Evolutionary conservation across 2,113 vertebrate species (phyloP).

Genomic region (Lamprotornis superbus): DNA sequence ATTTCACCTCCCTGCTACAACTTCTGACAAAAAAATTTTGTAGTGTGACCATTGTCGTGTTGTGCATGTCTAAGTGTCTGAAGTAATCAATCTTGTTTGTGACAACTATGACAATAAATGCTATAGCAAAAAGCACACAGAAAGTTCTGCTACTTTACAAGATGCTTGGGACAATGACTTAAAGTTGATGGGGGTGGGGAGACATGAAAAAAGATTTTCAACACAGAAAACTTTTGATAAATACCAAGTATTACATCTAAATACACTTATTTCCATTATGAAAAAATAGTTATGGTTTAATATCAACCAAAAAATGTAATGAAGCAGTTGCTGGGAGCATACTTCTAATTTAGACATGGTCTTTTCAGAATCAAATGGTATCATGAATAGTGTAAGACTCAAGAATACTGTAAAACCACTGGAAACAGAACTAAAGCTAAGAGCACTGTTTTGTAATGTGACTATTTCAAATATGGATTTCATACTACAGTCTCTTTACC

Average conservation of each 20-base stretch:
- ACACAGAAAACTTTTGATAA: not conserved
- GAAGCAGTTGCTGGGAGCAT: not conserved
- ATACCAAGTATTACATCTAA: not conserved
- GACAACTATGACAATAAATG: not conserved
- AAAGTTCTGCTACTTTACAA: not conserved
- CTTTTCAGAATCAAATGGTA: not conserved
- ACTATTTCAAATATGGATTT: not conserved
- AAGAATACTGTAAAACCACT: not conserved
- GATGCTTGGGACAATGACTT: not conserved
- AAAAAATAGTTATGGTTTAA: not conserved
- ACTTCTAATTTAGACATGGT: not conserved
- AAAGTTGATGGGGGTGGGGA: not conserved
- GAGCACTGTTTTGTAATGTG: not conserved
- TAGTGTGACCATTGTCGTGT: fast-evolving
- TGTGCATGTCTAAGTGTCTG: not conserved
- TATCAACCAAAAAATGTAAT: not conserved
- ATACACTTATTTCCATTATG: not conserved
- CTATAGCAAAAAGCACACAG: not conserved
- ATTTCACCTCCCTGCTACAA: not conserved
- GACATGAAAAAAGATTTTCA: not conserved
- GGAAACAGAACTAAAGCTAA: not conserved
- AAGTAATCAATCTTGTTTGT: not conserved
- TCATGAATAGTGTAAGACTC: not conserved
- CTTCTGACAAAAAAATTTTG: not conserved
- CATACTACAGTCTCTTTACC: not conserved